phyloP scores from a whole-genome alignment of 2,797 vertebrate genomes.

The Ispidina lecontei region DNA sequence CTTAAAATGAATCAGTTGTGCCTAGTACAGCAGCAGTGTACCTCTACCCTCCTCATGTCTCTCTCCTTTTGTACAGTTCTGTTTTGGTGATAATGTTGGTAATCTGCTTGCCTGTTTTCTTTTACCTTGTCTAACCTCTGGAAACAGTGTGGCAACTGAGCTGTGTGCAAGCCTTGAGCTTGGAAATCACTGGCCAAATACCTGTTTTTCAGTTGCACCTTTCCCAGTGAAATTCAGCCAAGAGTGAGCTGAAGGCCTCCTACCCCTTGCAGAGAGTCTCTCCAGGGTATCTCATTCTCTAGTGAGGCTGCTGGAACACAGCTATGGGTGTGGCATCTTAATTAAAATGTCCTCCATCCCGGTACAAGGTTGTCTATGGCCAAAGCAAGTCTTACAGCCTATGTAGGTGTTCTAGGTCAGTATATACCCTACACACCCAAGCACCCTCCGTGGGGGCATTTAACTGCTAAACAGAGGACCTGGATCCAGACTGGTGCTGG shows the following conservation, averaged over 20 bases:
- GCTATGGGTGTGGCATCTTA: background rate
- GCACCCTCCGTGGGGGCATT: background rate
- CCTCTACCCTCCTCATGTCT: background rate
- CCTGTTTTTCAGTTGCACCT: background rate
- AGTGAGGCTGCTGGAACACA: background rate
- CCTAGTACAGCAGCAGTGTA: background rate
- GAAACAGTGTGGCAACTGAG: fast-evolving
- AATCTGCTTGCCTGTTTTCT: background rate
- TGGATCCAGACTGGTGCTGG: background rate
- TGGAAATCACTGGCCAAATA: background rate
- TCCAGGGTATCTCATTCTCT: background rate
- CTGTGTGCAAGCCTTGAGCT: fast-evolving
- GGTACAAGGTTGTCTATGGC: background rate
- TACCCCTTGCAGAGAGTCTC: background rate
- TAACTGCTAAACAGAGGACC: background rate
- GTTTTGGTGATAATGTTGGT: background rate
- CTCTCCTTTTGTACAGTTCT: background rate
- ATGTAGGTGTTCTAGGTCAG: fast-evolving
- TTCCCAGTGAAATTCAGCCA: background rate
- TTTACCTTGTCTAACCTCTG: background rate
- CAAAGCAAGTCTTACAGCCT: background rate
- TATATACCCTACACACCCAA: fast-evolving
- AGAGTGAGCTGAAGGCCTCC: background rate
- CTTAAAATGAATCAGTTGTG: background rate
- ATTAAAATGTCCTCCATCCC: background rate